Conservation (phyloP, 2,888 invertebrate genomes). For the Sabatieria punctata region DNA sequence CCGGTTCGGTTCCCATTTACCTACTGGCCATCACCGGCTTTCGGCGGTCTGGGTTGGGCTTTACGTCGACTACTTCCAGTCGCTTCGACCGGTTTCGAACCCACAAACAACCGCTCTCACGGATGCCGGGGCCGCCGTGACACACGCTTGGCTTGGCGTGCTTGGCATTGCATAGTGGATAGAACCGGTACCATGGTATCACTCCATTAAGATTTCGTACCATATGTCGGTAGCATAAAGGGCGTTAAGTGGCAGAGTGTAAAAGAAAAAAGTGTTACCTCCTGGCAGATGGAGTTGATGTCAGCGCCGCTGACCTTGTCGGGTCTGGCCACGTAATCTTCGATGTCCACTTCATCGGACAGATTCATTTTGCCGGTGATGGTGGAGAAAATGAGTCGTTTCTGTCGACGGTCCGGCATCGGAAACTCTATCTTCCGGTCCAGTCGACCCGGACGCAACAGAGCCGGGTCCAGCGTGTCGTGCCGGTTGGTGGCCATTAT, state of each 20-base stretch:
- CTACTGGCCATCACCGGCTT: no score
- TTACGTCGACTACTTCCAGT: no score
- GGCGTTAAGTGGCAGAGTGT: background rate
- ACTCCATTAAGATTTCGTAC: no score
- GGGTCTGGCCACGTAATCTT: slow-evolving; percentile 94
- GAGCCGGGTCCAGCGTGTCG: slow-evolving; percentile 93
- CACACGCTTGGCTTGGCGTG: no score
- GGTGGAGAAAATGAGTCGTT: slow-evolving; percentile 90
- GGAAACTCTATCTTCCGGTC: slow-evolving; percentile 99
- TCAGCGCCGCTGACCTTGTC: slow-evolving; percentile 98
- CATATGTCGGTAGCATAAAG: no score
- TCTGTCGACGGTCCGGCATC: slow-evolving; percentile 68
- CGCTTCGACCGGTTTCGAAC: no score
- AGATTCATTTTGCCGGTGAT: slow-evolving; percentile 93
- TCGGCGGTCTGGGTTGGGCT: no score
- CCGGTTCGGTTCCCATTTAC: no score
- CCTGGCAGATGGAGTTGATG: slow-evolving; percentile 98
- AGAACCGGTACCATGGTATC: no score
- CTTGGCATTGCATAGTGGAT: no score
- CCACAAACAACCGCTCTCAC: no score
- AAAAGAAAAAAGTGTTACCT: slow-evolving; percentile 38
- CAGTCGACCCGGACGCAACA: slow-evolving; percentile 79
- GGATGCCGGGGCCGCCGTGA: no score
- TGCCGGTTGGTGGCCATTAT: slow-evolving; percentile 94
- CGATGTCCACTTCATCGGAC: slow-evolving; percentile 88